Percentiles rank a stretch among this genome's conserved stretches.
Conservation (phyloP, 1,140 invertebrate genomes). For the Drosophila baimaii region DNA sequence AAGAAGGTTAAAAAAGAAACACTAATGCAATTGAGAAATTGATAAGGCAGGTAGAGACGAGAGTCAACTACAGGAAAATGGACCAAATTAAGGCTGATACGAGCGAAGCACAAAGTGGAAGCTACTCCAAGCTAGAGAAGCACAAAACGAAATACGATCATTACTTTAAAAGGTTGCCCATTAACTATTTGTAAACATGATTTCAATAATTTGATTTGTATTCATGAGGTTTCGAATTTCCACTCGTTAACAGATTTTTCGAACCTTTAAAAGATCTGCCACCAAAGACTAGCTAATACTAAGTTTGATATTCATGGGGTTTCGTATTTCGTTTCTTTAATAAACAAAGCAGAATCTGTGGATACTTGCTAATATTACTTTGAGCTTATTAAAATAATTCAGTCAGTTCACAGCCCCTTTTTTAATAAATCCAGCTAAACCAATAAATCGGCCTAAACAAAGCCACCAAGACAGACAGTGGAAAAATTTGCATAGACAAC, state of each 20-base stretch:
- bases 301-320: not conserved
- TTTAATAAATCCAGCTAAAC: too few species aligned
- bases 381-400: too few species aligned
- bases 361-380: too few species aligned
- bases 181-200: conserved; percentile 12
- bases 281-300: not conserved
- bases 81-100: conserved; percentile 9
- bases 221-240: conserved; percentile 3
- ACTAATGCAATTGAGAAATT: conserved; percentile 33
- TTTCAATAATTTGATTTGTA: conserved; percentile 1
- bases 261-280: not conserved
- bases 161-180: conserved; percentile 5
- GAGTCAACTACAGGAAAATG: conserved; percentile 16
- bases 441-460: conserved; percentile 23
- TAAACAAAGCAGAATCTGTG: too few species aligned
- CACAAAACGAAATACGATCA: not conserved
- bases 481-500: conserved; percentile 53
- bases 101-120: conserved; percentile 1
- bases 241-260: not conserved
- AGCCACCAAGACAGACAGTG: conserved; percentile 19
- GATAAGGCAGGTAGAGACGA: conserved; percentile 40
- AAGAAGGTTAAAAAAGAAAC: conserved; percentile 32
- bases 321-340: conserved; percentile 1
- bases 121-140: not conserved
- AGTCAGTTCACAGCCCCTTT: not conserved